These are phyloP conservation scores for Spinus olivaceus DNA, from an alignment of 2,797 vertebrate genomes.

Conservation along the genomic window DNA sequence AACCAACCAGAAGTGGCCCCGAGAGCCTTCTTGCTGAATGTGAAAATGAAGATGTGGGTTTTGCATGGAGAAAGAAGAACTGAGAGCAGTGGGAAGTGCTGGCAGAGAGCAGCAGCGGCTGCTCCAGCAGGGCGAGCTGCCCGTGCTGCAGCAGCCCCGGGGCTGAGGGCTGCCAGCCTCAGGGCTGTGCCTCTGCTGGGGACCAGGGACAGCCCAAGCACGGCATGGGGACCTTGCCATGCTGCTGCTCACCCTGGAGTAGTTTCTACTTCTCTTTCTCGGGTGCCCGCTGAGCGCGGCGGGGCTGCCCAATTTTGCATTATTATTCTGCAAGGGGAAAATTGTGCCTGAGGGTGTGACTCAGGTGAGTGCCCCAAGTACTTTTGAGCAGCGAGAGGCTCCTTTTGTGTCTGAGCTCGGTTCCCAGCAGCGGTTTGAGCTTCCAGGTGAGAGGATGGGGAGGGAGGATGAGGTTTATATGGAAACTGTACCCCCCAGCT, in stretches of 20 bases:
- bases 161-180: fast-evolving
- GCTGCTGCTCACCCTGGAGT: not conserved
- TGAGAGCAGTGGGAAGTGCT: not conserved
- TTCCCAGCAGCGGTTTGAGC: not conserved
- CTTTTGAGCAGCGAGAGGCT: fast-evolving
- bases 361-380: not conserved
- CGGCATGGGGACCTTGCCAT: not conserved
- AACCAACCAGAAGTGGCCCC: not conserved
- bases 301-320: not conserved
- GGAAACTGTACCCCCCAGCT: fast-evolving
- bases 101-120: fast-evolving
- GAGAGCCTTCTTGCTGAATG: not conserved
- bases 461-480: not conserved
- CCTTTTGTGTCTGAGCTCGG: not conserved
- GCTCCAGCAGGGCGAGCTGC: not conserved
- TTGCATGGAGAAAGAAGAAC: not conserved
- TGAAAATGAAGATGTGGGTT: not conserved
- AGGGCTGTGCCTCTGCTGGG: not conserved
- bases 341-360: not conserved
- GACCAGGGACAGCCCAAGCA: fast-evolving
- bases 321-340: not conserved
- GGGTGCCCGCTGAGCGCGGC: fast-evolving
- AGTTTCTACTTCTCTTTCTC: not conserved
- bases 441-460: not conserved
- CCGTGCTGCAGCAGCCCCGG: fast-evolving